Evolutionary conservation across 2,113 vertebrate species (phyloP), one percentile per base, ranked within the genome.

Genomic region (Trochalopteron elliotii): DNA sequence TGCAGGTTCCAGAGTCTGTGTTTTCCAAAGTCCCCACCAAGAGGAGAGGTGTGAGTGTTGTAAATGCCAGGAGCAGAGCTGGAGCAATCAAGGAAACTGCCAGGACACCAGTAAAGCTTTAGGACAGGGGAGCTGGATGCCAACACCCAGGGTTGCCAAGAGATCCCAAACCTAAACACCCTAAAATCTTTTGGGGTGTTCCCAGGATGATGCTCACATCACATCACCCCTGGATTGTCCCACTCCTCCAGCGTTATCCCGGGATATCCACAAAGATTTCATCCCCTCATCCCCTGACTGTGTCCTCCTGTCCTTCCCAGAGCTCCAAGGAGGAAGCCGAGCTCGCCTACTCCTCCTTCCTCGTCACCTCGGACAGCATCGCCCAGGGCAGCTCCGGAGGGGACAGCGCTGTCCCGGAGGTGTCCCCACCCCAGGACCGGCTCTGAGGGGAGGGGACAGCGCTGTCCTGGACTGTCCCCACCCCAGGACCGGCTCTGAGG

Each of bases 271-370:
- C 5, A 8, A 4, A 24, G 47, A 24, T 49, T 24, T 12, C 47
- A 49, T 24, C 47, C 22, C 47, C 22, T 49, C 22, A 13, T 12
- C 5, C 23, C 50, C 63, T 91, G 27, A 92, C 25, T 0, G 15
- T 21, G 18, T n/a, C 83, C 86, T 47, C 52, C 55, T 94, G 12
- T 82, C 72, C 12, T 86, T 82, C 50, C 11, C 67, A 98, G 98
- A 96, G 95, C 42, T 98, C 98, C 95, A 98, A 97, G 95, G 98
- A 98, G 64, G 98, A 98, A 18, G 97, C 94, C 8, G 97, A 98
- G 56, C 93, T 98, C 15, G 96, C 97, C 95, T 98, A 97, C 86
- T 95, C 96, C 7, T n/a, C 97, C 40, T 98, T 97, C 86, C 94
- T 98, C 37, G 65, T 93, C 83, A 96, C 98, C 56, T 74, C 97